Conservation (phyloP, 53 echinoderm and acorn worm genomes). For the Zoroaster sp. region DNA sequence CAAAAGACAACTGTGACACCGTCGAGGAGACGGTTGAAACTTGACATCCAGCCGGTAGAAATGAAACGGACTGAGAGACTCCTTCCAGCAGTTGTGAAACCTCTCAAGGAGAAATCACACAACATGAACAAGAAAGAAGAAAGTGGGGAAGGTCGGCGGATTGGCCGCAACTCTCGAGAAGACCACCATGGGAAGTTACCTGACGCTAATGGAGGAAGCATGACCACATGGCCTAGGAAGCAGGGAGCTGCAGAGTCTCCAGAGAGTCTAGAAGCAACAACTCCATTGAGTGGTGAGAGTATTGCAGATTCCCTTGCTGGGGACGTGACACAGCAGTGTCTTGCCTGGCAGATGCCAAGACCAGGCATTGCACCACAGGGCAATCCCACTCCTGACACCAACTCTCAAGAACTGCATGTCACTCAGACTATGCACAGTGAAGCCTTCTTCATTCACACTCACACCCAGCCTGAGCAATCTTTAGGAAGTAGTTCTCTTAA, state of each 20-base stretch:
- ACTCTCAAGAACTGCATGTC: constrained; percentile 71
- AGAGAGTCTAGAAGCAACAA: constrained; percentile 79
- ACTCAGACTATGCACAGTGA: constrained; percentile 80
- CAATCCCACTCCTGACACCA: constrained; percentile 48
- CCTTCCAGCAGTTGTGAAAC: constrained; percentile 80
- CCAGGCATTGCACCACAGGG: constrained; percentile 11
- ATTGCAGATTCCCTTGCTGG: constrained; percentile 83
- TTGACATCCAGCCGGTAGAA: constrained; percentile 82
- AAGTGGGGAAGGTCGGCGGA: constrained; percentile 68
- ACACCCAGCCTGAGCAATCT: constrained; percentile 38
- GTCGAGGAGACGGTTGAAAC: constrained; percentile 65
- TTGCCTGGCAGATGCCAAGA: constrained; percentile 60
- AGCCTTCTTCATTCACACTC: constrained; percentile 86
- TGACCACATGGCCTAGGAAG: constrained; percentile 44
- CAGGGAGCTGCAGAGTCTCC: constrained; percentile 55
- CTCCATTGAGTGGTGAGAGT: constrained; percentile 90
- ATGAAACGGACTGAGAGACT: constrained; percentile 68
- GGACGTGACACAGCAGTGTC: constrained; percentile 55
- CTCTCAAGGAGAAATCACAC: constrained; percentile 80
- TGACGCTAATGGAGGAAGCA: constrained; percentile 7
- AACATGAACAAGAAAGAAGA: constrained; percentile 80
- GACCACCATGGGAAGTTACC: constrained; percentile 7
- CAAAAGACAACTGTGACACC: background rate
- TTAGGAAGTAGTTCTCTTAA: constrained; percentile 38
- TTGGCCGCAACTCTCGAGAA: constrained; percentile 52